These are phyloP conservation scores for Pissodes strobi DNA, from an alignment of 1,140 invertebrate genomes.

Conservation along the genomic window DNA sequence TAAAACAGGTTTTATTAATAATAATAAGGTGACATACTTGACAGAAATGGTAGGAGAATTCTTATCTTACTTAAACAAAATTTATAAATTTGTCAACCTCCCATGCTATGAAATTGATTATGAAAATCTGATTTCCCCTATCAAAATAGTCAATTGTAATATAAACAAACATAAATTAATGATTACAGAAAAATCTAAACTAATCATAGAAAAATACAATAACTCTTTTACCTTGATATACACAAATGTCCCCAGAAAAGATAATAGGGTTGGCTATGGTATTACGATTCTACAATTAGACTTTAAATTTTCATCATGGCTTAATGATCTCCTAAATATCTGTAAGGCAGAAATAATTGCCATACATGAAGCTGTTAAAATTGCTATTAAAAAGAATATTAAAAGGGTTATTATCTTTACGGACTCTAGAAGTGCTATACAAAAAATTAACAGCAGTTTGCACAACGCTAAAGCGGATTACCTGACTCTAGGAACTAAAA, in stretches of 20 bases:
- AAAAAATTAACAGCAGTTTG: background rate
- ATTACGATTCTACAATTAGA: background rate
- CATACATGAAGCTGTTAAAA: background rate
- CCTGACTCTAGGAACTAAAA: background rate
- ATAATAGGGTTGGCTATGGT: background rate
- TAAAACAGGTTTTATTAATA: background rate
- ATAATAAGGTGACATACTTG: background rate
- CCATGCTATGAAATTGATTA: conserved; percentile 13
- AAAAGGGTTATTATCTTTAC: too few relatives aligned
- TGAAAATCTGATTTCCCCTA: background rate
- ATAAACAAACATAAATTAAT: background rate
- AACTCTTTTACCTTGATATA: background rate
- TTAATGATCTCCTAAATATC: background rate
- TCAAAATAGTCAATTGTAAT: background rate
- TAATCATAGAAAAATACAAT: background rate
- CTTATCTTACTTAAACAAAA: background rate
- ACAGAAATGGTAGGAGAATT: background rate
- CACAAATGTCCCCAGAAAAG: background rate
- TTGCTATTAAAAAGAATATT: background rate
- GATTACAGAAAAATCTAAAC: background rate
- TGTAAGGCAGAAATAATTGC: background rate
- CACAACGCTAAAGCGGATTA: background rate
- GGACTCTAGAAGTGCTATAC: too few relatives aligned
- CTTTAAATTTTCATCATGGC: background rate
- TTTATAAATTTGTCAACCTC: background rate